Evolutionary conservation across 2,113 vertebrate genomes (phyloP).

Genomic region (Sylvilagus bachmani): DNA sequence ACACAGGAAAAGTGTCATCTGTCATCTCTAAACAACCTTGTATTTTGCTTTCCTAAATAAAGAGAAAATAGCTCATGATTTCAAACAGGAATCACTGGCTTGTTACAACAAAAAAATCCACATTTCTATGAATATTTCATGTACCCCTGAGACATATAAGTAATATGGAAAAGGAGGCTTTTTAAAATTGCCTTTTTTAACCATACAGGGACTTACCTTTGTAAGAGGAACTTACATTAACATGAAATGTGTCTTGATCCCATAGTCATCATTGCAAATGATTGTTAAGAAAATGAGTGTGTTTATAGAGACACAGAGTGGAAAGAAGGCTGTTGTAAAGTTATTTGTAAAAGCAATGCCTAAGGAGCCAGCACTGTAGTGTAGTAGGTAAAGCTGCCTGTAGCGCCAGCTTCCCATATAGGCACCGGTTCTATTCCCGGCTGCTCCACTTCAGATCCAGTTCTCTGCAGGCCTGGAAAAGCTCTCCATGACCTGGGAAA

Average conservation of each 20-base stretch:
- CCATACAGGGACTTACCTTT: not conserved
- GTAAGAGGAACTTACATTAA: not conserved
- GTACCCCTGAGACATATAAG: not conserved
- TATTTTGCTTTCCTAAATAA: not conserved
- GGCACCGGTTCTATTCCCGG: too few species aligned
- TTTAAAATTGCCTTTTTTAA: not conserved
- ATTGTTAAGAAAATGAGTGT: constrained; percentile 26
- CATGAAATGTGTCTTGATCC: constrained; percentile 15
- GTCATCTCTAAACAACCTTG: constrained; percentile 11
- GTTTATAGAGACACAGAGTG: not conserved
- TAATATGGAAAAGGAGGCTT: not conserved
- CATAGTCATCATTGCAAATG: constrained; percentile 8
- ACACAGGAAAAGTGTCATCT: not conserved
- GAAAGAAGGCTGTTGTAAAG: not conserved
- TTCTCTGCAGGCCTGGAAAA: too few species aligned
- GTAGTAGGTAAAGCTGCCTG: too few species aligned
- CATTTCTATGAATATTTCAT: constrained; percentile 31
- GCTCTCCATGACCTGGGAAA: too few species aligned
- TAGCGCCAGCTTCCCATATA: too few species aligned
- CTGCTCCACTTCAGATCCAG: too few species aligned
- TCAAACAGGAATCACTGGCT: constrained; percentile 2
- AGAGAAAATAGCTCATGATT: constrained; percentile 35
- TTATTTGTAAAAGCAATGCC: not conserved
- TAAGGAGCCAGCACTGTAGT: not conserved
- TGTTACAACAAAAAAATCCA: constrained; percentile 45